Base-by-base conservation (phyloP, 2,888 invertebrate species). In the Hermaeophaga mercurialis region DNA sequence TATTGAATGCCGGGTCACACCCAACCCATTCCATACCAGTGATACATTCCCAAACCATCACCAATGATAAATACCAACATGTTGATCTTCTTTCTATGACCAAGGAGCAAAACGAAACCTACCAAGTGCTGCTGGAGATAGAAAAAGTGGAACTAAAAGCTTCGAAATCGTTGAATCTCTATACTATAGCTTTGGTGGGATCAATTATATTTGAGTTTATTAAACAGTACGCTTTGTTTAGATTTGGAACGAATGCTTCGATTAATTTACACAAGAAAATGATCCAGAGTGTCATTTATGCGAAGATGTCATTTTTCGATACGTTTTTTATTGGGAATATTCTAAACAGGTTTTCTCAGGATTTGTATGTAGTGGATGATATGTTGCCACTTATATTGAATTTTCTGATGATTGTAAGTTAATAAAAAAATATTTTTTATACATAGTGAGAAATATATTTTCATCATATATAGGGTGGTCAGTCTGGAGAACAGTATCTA, bases 321-420 rank as follows among this genome's bases (percentile, higher is more conserved):
- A 66, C 58, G 4, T 62, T 67, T 54, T 69, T 73, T 39, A 70
- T 73, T 24, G 73, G 72, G 14, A 72, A 72, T 59, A 70, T 73
- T 34, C 54, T 73, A 45, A 73, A 72, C 48, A 66, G 73, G 48
- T 73, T 72, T 60, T 71, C 72, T 0, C 72, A 71, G 48, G 73
- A 73, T 63, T 61, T 73, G 38, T 58, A 43, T n/a, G 54, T 67
- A 6, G 64, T 71, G 7, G 73, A 73, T 47, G 73, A 73, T 46
- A 47, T 55, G 24, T 41, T 73, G 28, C 69, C 72, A 1, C 49
- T 59, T 7, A 61, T 64, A 22, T 6, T 68, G 3, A 57, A 46
- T 12, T 43, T 53, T 36, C 57, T 68, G n/a, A 49, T 65, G 31
- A 48, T 54, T 63, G 68, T 66, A 58, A 63, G 66, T 62, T n/a